Percentiles rank a stretch among this genome's conserved stretches.
Conservation (phyloP, 1,140 invertebrate genomes). For the Philotrypesis tridentata region DNA sequence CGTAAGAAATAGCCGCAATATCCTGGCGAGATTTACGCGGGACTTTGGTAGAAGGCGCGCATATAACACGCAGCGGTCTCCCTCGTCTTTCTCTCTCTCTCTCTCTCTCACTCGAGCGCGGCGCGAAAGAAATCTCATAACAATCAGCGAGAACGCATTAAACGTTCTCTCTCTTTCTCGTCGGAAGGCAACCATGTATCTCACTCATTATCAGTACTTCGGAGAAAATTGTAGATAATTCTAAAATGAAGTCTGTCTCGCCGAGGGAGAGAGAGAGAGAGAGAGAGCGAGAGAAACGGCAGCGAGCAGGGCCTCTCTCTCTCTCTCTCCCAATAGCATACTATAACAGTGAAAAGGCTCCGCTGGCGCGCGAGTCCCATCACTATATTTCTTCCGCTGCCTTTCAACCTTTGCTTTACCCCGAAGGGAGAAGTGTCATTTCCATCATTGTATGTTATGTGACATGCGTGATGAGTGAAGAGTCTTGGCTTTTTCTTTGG, state of each 20-base stretch:
- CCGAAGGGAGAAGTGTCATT: conserved; percentile 49
- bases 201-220: conserved; percentile 46
- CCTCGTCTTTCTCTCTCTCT: no score
- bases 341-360: conserved; percentile 38
- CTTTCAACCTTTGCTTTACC: conserved; percentile 44
- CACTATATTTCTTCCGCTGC: conserved; percentile 49
- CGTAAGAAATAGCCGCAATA: conserved; percentile 4
- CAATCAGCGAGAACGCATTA: conserved; percentile 36
- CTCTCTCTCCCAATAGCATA: conserved; percentile 13
- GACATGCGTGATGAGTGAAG: conserved; percentile 48
- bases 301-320: not conserved
- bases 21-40: not conserved
- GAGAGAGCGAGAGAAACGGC: not conserved
- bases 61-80: not conserved
- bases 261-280: not conserved
- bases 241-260: conserved; percentile 53
- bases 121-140: conserved; percentile 35
- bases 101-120: no score
- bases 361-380: conserved; percentile 37
- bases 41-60: not conserved
- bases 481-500: conserved; percentile 43
- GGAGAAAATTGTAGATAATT: conserved; percentile 49
- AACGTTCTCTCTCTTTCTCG: not conserved
- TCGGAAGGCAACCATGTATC: conserved; percentile 39
- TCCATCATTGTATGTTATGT: conserved; percentile 51